Conservation (phyloP, 2,888 invertebrate genomes). For the Lasioglossum calceatum region DNA sequence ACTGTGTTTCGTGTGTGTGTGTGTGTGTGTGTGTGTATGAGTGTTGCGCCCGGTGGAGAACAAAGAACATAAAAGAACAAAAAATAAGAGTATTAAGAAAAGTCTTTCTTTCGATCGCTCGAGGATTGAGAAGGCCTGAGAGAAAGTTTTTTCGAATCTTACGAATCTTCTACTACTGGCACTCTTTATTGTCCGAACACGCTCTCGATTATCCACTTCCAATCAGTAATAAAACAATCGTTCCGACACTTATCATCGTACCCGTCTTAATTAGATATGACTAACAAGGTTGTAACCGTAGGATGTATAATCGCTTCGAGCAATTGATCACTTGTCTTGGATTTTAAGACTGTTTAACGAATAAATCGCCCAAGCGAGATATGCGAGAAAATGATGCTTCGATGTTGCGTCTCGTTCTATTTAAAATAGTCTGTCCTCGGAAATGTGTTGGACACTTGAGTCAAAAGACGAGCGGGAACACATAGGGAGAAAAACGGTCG, state of each 20-base stretch:
- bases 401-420: slow-evolving; percentile 36
- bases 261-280: slow-evolving; percentile 46
- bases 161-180: slow-evolving; percentile 36
- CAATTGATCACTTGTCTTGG: slow-evolving; percentile 47
- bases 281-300: slow-evolving; percentile 45
- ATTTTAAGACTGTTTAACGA: slow-evolving; percentile 55
- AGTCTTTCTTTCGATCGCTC: slow-evolving; percentile 64
- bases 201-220: slow-evolving; percentile 34
- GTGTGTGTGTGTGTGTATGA: slow-evolving; percentile 36
- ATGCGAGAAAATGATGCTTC: slow-evolving; percentile 18
- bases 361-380: slow-evolving; percentile 31
- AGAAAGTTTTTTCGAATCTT: slow-evolving; percentile 39
- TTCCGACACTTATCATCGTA: slow-evolving; percentile 37
- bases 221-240: slow-evolving; percentile 47
- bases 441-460: slow-evolving; percentile 9
- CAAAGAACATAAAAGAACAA: slow-evolving; percentile 1
- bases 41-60: slow-evolving; percentile 34
- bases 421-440: slow-evolving; percentile 32
- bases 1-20: slow-evolving; percentile 61
- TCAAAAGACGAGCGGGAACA: background rate
- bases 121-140: slow-evolving; percentile 42
- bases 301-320: slow-evolving; percentile 49
- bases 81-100: background rate
- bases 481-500: background rate
- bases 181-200: slow-evolving; percentile 44